phyloP scores from a whole-genome alignment of 2,797 vertebrate genomes.

The Trachurus trachurus region DNA sequence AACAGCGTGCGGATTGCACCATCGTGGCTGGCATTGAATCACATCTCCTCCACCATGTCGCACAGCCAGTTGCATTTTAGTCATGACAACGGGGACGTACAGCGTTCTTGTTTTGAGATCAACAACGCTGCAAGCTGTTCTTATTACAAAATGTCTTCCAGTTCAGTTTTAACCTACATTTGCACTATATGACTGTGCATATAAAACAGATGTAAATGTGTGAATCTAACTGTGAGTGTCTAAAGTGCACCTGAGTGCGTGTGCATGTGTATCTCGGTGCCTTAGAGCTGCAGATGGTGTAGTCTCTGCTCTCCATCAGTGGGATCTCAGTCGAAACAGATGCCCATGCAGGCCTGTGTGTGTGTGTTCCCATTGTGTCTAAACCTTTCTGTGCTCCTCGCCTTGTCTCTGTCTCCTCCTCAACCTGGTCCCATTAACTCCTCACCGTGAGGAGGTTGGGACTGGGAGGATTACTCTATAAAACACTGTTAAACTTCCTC shows the following conservation, averaged over 20 bases:
- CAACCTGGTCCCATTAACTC: constrained; percentile 82
- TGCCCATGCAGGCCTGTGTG: constrained; percentile 54
- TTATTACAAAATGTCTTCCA: not conserved
- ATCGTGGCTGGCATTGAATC: constrained; percentile 55
- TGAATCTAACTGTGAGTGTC: constrained; percentile 2
- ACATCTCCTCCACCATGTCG: constrained; percentile 37
- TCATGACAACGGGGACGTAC: constrained; percentile 28
- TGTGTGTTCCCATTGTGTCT: constrained; percentile 84
- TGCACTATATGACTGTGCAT: not conserved
- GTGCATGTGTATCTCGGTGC: constrained; percentile 6
- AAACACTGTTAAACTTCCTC: constrained; percentile 61
- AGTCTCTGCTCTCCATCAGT: constrained; percentile 66
- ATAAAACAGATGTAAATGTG: not conserved
- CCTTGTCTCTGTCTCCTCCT: constrained; percentile 59
- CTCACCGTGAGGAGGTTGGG: constrained; percentile 57
- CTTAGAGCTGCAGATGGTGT: constrained; percentile 58
- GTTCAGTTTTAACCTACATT: constrained; percentile 20
- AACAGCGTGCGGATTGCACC: constrained; percentile 48
- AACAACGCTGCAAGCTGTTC: not conserved
- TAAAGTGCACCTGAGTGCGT: constrained; percentile 9
- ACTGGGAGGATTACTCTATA: constrained; percentile 57
- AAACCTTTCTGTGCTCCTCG: constrained; percentile 68
- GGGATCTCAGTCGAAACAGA: constrained; percentile 65
- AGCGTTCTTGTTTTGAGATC: constrained; percentile 11
- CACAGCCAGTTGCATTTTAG: constrained; percentile 53